Base-by-base conservation (phyloP, 2,888 invertebrate genomes). In the Phyllotreta striolata region DNA sequence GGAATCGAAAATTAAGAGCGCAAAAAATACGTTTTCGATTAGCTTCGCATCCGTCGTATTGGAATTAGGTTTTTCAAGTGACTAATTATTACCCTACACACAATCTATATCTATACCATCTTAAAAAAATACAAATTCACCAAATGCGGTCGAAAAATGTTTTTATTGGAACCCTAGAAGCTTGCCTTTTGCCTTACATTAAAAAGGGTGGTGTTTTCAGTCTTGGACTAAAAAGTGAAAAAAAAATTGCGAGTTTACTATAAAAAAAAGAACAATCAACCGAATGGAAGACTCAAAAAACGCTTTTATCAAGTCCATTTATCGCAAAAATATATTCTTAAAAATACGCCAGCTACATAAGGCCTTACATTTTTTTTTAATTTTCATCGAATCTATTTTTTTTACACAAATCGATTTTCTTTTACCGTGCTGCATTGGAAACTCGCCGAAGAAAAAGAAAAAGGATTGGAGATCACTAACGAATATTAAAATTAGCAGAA, bases 311-410 rank as follows among this genome's bases (percentile, higher is more conserved):
- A 38, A 59, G 24, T 77, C 76, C 67, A 71, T 73, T 73, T 64
- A 70, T 76, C 75, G 76, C 76, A 78, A 78, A 78, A 78, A 77
- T 78, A 77, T 78, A 74, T 72, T 75, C 75, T 76, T 77, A 77
- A 77, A 78, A 69, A 69, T 69, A 67, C 66, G 72, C 74, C 73
- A 75, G 73, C 75, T 74, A 76, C n/a, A n/a, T 78, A 80, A 80
- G 80, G 80, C 80, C 78, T 73, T 79, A 72, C 24, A 24, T 24
- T 24, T 24, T 24, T 24, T 24, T 69, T n/a, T n/a, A n/a, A 75
- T 71, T 77, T 76, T 78, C 77, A 77, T 76, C 77, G 78, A 75
- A 76, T 77, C 76, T 73, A 73, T n/a, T n/a, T n/a, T n/a, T 74
- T 73, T 67, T 60, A 73, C 24, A 12, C 37, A 34, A 49, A 13